Evolutionary conservation across 1,140 invertebrate species (phyloP).

Genomic region (Lordiphosa mommai): DNA sequence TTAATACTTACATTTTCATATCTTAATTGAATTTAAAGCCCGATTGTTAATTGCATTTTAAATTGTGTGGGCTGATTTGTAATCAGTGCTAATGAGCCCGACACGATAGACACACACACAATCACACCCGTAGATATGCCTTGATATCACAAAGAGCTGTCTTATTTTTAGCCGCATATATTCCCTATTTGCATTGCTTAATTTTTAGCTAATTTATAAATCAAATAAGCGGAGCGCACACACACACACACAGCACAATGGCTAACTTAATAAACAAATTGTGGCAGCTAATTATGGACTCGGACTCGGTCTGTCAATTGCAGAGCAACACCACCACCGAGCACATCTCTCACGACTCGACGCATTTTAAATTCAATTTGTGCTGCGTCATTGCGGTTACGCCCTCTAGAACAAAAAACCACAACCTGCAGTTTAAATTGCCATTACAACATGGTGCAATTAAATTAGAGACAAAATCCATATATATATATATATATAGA

Average conservation of each 20-base stretch:
- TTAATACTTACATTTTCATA: constrained; percentile 17
- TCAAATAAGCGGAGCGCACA: constrained; percentile 39
- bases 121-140: neutral
- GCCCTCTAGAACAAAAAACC: constrained; percentile 31
- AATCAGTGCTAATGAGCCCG: constrained; percentile 51
- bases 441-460: constrained; percentile 42
- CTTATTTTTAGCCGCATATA: constrained; percentile 45
- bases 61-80: constrained; percentile 20
- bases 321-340: neutral
- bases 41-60: constrained; percentile 45
- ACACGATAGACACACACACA: constrained; percentile 36
- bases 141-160: constrained; percentile 16
- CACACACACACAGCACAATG: constrained; percentile 6
- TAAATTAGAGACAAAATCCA: constrained; percentile 34
- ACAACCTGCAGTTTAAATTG: constrained; percentile 44
- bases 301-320: constrained; percentile 4
- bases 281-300: constrained; percentile 51
- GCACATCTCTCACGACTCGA: neutral
- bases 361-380: constrained; percentile 41
- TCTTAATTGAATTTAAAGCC: constrained; percentile 46
- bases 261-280: constrained; percentile 50
- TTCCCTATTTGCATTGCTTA: constrained; percentile 29
- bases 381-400: constrained; percentile 66
- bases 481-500: neutral
- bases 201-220: constrained; percentile 63